Base-by-base conservation (phyloP, 2,888 invertebrate species). In the Cryptus viduatorius region DNA sequence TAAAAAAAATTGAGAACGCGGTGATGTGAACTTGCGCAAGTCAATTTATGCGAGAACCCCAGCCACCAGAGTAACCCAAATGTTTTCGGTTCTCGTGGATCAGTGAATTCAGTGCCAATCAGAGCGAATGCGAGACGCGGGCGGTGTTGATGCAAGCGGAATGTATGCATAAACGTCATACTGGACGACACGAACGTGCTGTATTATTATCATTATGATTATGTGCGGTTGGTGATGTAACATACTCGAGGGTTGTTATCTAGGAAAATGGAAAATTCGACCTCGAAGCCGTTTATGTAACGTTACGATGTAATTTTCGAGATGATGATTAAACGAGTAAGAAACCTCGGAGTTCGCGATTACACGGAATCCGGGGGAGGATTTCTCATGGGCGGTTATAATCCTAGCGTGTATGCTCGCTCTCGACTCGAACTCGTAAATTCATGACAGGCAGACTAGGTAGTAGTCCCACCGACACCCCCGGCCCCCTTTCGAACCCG, bases 381-480 rank as follows among this genome's bases (percentile, higher is more conserved):
- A 16, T 56, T 61, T 65, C n/a, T 65, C 24, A 61, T 50, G 50
- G 64, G 72, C 68, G 42, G 42, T 67, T 50, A 64, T 83, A 37
- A 65, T 76, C 53, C 72, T 64, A 50, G 77, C 80, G 59, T 77
- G 67, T 64, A 84, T 80, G 76, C 71, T 76, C 72, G 69, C 65
- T 37, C 83, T 37, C 83, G 50, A 59, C 59, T 46, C 77, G 46
- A 42, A 84, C 76, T 81, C 83, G 77, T 84, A 84, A 84, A 84
- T 84, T 80, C 80, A 84, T 67, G 80, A 84, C 80, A 80, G 67
- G 71, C 65, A 24, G 69, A 72, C 83, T 68, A 68, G 67, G 69
- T 77, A 67, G 64, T 19, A 50, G 46, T 12, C 75, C 61, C 65
- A 72, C 80, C 80, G 64, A 68, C 69, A 75, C 79, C 71, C 56